Base-by-base conservation (phyloP, 2,888 invertebrate species). In the Hylaea fasciaria region DNA sequence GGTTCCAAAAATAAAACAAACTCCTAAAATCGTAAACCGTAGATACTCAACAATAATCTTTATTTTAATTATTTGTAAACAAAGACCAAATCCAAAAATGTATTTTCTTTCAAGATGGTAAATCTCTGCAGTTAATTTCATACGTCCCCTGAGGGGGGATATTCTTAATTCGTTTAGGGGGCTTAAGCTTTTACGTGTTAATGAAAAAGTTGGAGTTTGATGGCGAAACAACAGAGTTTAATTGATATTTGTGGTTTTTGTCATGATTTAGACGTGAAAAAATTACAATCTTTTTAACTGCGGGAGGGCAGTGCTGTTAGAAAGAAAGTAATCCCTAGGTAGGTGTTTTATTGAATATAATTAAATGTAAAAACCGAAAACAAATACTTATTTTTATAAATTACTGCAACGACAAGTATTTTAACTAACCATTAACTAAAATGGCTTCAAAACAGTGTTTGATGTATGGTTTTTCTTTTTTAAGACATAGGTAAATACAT, bases 101-200 rank as follows among this genome's bases (percentile, higher is more conserved):
- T 71, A 69, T 71, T 76, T 76, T 67, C 69, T 67, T 71, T 66
- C 65, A 72, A 73, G 72, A 74, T 69, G 62, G 68, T 68, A 75
- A 83, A 83, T 83, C 78, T 78, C 70, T 73, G 71, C 71, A 76
- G 77, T 80, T 82, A 81, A 84, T 85, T 84, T 80, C 73, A 76
- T 75, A 77, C 70, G 71, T 77, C 80, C 81, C 84, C 74, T 53
- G 65, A 68, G 81, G 82, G 76, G 67, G 65, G 79, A 70, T 78
- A 77, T 77, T 76, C 76, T 74, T 81, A 85, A 84, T 84, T 83
- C 80, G 73, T 73, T 82, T 75, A 74, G 74, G 78, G 76, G 71
- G 76, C 65, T 77, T 74, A 75, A 80, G 76, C 77, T 78, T 73
- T 76, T 71, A 77, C 78, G 77, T 80, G 77, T 70, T 80, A 81